A percentile compares a stretch with the other conserved stretches of the same genome.
Conservation (phyloP, 1,140 invertebrate genomes). For the Hestina assimilis region DNA sequence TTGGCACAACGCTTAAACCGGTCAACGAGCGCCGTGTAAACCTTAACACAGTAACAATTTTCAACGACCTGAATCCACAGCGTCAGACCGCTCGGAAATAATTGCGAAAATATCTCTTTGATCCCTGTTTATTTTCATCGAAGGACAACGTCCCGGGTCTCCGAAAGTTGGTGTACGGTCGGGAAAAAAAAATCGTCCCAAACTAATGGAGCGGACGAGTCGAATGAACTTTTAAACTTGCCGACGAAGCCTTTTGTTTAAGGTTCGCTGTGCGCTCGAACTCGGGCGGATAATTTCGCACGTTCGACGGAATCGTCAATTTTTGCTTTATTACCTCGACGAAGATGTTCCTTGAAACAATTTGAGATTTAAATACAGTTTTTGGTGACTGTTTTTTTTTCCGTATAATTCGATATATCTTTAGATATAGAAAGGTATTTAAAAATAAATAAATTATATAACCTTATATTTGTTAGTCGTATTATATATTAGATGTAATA, state of each 20-base stretch:
- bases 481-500: too few species aligned
- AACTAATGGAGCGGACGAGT: slow-evolving; percentile 56
- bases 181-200: slow-evolving; percentile 41
- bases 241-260: slow-evolving; percentile 30
- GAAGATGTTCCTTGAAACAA: slow-evolving; percentile 8
- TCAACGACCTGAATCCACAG: slow-evolving; percentile 12
- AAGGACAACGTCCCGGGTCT: slow-evolving; percentile 21
- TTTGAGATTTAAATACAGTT: too few species aligned
- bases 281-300: slow-evolving; percentile 29
- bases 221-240: slow-evolving; percentile 56
- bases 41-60: slow-evolving; percentile 34
- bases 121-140: slow-evolving; percentile 43
- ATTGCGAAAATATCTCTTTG: slow-evolving; percentile 33
- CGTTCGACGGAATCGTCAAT: slow-evolving; percentile 29
- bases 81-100: slow-evolving; percentile 25
- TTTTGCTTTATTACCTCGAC: slow-evolving; percentile 7
- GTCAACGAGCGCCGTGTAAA: slow-evolving; percentile 31
- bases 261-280: slow-evolving; percentile 11
- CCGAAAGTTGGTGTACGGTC: slow-evolving; percentile 37
- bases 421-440: too few species aligned
- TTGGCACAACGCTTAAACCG: slow-evolving; percentile 29
- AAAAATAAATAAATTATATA: too few species aligned
- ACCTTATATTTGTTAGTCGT: too few species aligned
- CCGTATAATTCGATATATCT: too few species aligned
- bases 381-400: too few species aligned